Base-by-base conservation (phyloP, 2,113 vertebrate species). In the Elgaria multicarinata region DNA sequence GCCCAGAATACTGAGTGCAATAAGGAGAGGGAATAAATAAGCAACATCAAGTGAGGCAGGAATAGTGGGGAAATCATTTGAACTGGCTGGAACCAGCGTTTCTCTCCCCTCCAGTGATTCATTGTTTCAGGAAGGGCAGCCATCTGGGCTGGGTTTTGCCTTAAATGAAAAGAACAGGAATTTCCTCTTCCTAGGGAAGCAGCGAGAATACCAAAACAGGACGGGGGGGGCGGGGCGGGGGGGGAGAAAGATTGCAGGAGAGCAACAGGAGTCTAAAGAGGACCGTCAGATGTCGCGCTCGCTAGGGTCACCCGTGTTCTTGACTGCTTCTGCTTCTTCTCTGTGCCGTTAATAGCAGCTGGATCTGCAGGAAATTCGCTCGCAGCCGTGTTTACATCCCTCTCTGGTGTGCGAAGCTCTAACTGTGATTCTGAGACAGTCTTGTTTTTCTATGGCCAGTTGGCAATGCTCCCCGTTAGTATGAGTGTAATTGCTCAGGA, bases 51-150 rank as follows among this genome's bases (percentile, higher is more conserved):
- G 71, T 1, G 53, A 44, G 16, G 28, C 3, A 24, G 53, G 66
- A n/a, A n/a, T 18, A 20, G 55, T 12, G 28, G 39, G 16, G 13
- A 24, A 5, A 14, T 1, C 28, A 66, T 36, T 26, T n/a, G 58
- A 33, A 22, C 12, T 1, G 39, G 86, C 62, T 36, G 44, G 42
- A 87, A 55, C 53, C 42, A 33, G 6, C 33, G 0, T 20, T 16
- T 4, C 26, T 4, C 58, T 39, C 53, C 71, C 16, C 42, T 6
- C 31, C 67, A 33, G 20, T 36, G 80, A 87, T 58, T 74, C 67
- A 81, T 76, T 69, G 84, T 69, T 89, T 87, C 76, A 87, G 76
- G 90, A 80, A 81, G 58, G 62, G 55, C 36, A 87, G 79, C 83
- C 81, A 81, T 64, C 77, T 44, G 85, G 78, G 79, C 83, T 86